Percentiles rank a stretch among this genome's conserved stretches.
These are phyloP conservation scores for Stigmatopora argus DNA, from an alignment of 2,113 vertebrate species.

Conservation along the genomic window DNA sequence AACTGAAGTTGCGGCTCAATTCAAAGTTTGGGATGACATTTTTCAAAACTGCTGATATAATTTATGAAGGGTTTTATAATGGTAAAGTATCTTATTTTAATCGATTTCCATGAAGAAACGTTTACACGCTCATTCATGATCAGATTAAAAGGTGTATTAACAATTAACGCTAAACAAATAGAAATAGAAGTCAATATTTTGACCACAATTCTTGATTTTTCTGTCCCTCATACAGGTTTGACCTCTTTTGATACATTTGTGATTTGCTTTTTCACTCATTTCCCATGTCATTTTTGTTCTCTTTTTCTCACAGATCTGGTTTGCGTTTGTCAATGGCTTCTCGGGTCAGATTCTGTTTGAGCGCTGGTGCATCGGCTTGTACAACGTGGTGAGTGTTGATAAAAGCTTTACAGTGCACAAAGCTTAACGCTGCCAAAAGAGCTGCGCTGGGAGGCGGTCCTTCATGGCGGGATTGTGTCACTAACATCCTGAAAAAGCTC, in stretches of 20 bases:
- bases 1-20: too few species aligned
- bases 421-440: conserved; percentile 24
- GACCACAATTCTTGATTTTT: neutral
- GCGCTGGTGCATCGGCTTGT: conserved; percentile 97
- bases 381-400: conserved; percentile 90
- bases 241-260: neutral
- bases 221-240: neutral
- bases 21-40: too few species aligned
- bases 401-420: conserved; percentile 35
- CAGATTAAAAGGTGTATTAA: conserved; percentile 13
- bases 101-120: neutral
- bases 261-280: conserved; percentile 16
- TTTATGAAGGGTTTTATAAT: too few species aligned
- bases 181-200: conserved; percentile 7
- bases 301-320: conserved; percentile 86
- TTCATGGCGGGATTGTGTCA: conserved; percentile 58
- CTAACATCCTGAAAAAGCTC: conserved; percentile 60
- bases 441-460: conserved; percentile 13
- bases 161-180: conserved; percentile 12
- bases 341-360: conserved; percentile 99
- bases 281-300: conserved; percentile 16
- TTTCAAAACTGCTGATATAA: too few species aligned
- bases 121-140: conserved; percentile 2
- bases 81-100: too few species aligned
- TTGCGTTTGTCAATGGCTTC: conserved; percentile 97